Conservation (phyloP, 2,113 vertebrate genomes). For the Gallinago undulata region DNA sequence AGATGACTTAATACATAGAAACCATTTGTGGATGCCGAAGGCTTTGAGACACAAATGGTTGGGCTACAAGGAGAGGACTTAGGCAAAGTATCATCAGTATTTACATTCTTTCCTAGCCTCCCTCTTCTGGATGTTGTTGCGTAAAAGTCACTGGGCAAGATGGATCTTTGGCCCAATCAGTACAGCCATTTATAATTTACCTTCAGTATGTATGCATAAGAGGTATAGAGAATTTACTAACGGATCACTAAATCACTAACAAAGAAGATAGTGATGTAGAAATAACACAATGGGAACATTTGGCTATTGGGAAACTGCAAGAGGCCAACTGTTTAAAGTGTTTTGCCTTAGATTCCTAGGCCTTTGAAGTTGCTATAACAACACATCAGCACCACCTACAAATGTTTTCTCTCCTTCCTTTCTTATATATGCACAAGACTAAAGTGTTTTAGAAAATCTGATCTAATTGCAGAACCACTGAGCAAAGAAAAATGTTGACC, state of each 20-base stretch:
- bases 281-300: not conserved
- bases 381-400: conserved; percentile 6
- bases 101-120: not conserved
- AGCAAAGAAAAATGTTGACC: conserved; percentile 32
- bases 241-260: not conserved
- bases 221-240: not conserved
- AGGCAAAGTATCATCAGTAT: not conserved
- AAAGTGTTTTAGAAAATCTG: conserved; percentile 22
- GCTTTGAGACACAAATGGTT: not conserved
- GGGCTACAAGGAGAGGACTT: not conserved
- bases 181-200: not conserved
- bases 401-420: conserved; percentile 11
- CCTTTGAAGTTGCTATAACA: conserved; percentile 52
- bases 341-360: not conserved
- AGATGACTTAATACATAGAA: not conserved
- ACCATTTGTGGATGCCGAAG: not conserved
- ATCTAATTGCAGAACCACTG: conserved; percentile 3
- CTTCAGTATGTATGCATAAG: not conserved
- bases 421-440: not conserved
- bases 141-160: not conserved
- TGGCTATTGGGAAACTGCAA: not conserved
- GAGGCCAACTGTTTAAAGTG: not conserved
- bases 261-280: not conserved
- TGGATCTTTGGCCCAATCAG: not conserved
- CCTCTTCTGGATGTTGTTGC: not conserved